phyloP scores from a whole-genome alignment of 1,140 invertebrate species.

The Papilio aristodemus region DNA sequence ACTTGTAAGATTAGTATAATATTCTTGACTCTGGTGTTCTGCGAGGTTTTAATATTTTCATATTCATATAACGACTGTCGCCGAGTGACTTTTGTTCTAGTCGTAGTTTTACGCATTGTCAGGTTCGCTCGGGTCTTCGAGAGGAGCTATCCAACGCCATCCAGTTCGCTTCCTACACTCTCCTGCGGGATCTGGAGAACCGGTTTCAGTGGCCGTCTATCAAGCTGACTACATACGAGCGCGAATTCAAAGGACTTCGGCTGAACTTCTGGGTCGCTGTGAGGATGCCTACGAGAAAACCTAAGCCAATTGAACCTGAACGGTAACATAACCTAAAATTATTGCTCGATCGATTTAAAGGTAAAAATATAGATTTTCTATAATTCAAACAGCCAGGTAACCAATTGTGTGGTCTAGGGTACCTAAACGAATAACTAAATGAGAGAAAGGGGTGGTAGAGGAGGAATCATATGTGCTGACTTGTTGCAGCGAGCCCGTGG shows the following conservation, averaged over 20 bases:
- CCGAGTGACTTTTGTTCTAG: no score
- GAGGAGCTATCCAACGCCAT: constrained; percentile 59
- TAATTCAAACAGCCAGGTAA: no score
- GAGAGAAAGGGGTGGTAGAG: no score
- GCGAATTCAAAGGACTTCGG: constrained; percentile 58
- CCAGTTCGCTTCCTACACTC: constrained; percentile 60
- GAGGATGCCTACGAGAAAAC: constrained; percentile 62
- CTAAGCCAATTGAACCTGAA: constrained; percentile 58
- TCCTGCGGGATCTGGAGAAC: constrained; percentile 61
- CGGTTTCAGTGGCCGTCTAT: constrained; percentile 56
- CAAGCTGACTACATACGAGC: constrained; percentile 58
- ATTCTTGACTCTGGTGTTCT: no score
- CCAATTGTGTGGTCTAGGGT: no score
- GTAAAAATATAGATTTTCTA: neutral
- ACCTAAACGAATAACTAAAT: no score
- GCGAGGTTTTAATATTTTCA: no score
- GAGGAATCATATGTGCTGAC: neutral
- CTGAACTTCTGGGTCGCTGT: constrained; percentile 69
- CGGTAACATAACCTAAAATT: constrained; percentile 42
- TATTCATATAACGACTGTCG: no score
- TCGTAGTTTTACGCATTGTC: neutral
- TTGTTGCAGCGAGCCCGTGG: constrained; percentile 61
- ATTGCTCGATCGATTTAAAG: constrained; percentile 7
- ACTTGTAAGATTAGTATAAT: no score
- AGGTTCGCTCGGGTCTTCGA: constrained; percentile 62